Percentiles rank a stretch among this genome's conserved stretches.
Evolutionary conservation across 2,888 invertebrate species (phyloP).

Genomic region (Euplexia lucipara): DNA sequence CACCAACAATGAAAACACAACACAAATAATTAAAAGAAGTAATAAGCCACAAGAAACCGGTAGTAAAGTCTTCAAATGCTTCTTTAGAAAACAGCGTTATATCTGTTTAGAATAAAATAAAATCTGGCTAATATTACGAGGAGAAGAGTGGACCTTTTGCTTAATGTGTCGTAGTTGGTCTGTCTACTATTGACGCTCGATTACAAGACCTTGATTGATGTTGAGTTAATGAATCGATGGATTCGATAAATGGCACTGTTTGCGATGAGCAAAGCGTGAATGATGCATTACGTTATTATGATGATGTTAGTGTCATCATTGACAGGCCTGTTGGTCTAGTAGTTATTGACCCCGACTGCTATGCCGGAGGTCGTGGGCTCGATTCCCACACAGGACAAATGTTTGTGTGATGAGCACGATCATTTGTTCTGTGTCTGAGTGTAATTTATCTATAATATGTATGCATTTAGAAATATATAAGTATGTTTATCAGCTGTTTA

Average conservation of each 20-base stretch:
- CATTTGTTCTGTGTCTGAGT: too few relatives aligned
- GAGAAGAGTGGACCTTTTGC: slow-evolving; percentile 11
- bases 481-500: too few relatives aligned
- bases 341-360: too few relatives aligned
- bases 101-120: background rate
- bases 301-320: background rate
- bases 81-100: background rate
- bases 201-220: slow-evolving; percentile 51
- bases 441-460: too few relatives aligned
- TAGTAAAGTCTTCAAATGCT: background rate
- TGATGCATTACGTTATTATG: slow-evolving; percentile 2
- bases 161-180: background rate
- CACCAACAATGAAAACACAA: too few relatives aligned
- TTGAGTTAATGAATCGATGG: slow-evolving; percentile 42
- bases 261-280: slow-evolving; percentile 1
- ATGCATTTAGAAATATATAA: too few relatives aligned
- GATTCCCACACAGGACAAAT: too few relatives aligned
- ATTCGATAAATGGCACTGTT: slow-evolving; percentile 38
- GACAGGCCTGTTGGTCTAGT: too few relatives aligned
- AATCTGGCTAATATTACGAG: background rate
- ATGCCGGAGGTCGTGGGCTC: too few relatives aligned
- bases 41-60: too few relatives aligned
- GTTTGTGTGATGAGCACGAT: too few relatives aligned
- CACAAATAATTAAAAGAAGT: too few relatives aligned
- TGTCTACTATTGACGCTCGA: slow-evolving; percentile 22